A percentile compares a stretch with the other conserved stretches of the same genome.
phyloP scores from a whole-genome alignment of 30 jellyfish, hydroid and myxozoan genomes.

The Hydra vulgaris region DNA sequence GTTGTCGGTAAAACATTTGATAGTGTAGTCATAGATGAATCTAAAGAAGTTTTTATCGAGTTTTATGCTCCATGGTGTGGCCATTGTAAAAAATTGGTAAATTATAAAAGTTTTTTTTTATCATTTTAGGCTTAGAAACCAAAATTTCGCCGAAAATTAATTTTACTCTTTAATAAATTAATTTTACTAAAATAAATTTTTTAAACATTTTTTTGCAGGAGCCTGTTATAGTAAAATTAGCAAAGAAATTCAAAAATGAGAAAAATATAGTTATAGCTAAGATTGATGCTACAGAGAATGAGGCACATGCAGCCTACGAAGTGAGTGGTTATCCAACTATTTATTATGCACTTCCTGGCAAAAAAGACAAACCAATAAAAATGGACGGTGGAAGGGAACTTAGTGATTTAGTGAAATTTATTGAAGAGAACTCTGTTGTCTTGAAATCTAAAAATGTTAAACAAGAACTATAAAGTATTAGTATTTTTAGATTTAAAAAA shows the following conservation, averaged over 20 bases:
- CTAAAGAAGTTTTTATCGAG: constrained; percentile 89
- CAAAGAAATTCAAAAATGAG: constrained; percentile 78
- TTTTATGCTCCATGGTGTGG: constrained; percentile 99
- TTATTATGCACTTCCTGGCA: constrained; percentile 90
- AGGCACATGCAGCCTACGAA: constrained; percentile 40
- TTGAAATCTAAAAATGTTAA: constrained; percentile 42
- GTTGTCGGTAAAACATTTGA: constrained; percentile 95
- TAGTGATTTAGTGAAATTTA: constrained; percentile 57
- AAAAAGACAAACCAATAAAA: constrained; percentile 72
- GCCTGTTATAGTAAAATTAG: constrained; percentile 72
- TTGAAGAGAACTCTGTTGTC: constrained; percentile 60
- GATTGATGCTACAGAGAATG: constrained; percentile 93
- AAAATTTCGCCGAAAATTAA: background rate
- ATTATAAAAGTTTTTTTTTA: background rate
- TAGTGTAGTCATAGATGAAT: constrained; percentile 78
- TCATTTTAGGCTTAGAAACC: background rate
- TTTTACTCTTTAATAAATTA: background rate
- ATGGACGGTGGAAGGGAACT: constrained; percentile 77
- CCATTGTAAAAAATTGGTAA: constrained; percentile 85
- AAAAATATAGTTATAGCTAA: constrained; percentile 85
- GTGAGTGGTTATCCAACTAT: constrained; percentile 98
- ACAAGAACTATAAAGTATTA: constrained; percentile 33
- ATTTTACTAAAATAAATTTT: background rate
- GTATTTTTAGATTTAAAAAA: background rate
- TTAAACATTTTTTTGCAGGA: constrained; percentile 24